Evolutionary conservation across 2,888 invertebrate genomes (phyloP).

Genomic region (Zygothrica quintamaculata): DNA sequence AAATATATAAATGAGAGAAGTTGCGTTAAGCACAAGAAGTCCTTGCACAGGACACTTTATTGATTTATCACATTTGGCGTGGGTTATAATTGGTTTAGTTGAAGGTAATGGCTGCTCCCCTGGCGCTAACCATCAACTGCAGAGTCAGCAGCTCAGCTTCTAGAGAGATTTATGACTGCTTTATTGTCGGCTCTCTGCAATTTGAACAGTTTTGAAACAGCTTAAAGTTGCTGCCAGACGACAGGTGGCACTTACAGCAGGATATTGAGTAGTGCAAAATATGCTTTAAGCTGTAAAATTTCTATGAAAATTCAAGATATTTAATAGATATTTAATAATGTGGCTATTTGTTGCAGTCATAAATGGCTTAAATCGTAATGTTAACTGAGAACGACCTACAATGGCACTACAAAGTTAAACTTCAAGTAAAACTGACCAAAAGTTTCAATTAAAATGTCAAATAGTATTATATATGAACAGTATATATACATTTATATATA

Average conservation of each 20-base stretch:
- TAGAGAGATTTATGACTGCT: slow-evolving; percentile 60
- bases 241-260: too few relatives aligned
- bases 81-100: slow-evolving; percentile 63
- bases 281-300: too few relatives aligned
- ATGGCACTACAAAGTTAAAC: too few relatives aligned
- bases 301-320: too few relatives aligned
- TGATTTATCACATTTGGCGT: slow-evolving; percentile 73
- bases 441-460: slow-evolving; percentile 47
- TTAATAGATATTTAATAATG: too few relatives aligned
- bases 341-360: too few relatives aligned
- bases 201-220: slow-evolving; percentile 21
- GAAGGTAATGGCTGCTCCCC: slow-evolving; percentile 10
- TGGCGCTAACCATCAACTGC: slow-evolving; percentile 47
- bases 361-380: too few relatives aligned
- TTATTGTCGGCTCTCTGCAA: slow-evolving; percentile 4
- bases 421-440: slow-evolving; percentile 40
- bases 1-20: too few relatives aligned
- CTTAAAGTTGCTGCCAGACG: not conserved
- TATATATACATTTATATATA: not conserved
- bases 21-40: not conserved
- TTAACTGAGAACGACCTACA: too few relatives aligned
- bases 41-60: slow-evolving; percentile 60
- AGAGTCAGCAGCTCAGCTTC: slow-evolving; percentile 42
- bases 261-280: too few relatives aligned
- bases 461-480: slow-evolving; percentile 1